Conservation (phyloP, 2,888 invertebrate genomes). For the Oligia strigilis region DNA sequence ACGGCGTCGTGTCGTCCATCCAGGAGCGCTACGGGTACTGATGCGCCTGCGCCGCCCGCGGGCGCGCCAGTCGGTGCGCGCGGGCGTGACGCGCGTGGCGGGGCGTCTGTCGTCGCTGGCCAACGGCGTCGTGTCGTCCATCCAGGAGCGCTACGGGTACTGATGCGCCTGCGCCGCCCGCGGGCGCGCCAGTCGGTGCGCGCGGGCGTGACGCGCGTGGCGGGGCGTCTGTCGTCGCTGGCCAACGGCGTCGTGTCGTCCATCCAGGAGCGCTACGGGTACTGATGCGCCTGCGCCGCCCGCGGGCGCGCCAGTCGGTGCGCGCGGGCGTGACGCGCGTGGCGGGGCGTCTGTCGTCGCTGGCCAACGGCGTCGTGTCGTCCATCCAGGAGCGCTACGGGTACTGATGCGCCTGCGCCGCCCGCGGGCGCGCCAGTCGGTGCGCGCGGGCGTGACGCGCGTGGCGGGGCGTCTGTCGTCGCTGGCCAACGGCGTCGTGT, state of each 20-base stretch:
- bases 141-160: too few relatives aligned
- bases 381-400: conserved; percentile 96
- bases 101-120: conserved; percentile 98
- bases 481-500: conserved; percentile 98
- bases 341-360: conserved; percentile 98
- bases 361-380: conserved; percentile 98
- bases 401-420: conserved; percentile 83
- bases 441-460: conserved; percentile 97
- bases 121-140: conserved; percentile 97
- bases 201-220: conserved; percentile 98
- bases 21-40: conserved; percentile 95
- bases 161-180: too few relatives aligned
- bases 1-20: conserved; percentile 97
- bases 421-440: conserved; percentile 97
- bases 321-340: conserved; percentile 98
- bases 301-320: conserved; percentile 98
- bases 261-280: too few relatives aligned
- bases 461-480: conserved; percentile 99
- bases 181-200: conserved; percentile 98
- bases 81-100: conserved; percentile 98
- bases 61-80: conserved; percentile 98
- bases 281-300: too few relatives aligned
- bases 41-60: conserved; percentile 82
- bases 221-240: conserved; percentile 98
- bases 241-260: conserved; percentile 98